Base-by-base conservation (phyloP, 2,797 vertebrate species). In the Petrocephalus schoutedeni region DNA sequence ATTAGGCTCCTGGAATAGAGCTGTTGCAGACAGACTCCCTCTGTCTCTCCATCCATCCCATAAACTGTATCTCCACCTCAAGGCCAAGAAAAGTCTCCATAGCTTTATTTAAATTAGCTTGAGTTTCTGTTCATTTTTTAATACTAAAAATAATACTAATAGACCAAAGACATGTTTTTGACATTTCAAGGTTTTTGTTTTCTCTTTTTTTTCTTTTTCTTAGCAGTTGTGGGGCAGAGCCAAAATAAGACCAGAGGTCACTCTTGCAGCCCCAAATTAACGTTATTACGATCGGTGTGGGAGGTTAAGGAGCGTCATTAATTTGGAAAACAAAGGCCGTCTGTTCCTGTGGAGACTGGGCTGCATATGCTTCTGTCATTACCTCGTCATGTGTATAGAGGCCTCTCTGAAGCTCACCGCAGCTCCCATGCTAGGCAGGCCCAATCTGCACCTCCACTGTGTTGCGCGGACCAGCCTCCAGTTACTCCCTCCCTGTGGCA, bases 281-380 rank as follows among this genome's bases (percentile, higher is more conserved):
- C 85, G 21, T 86, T 86, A 86, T 88, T 87, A 64, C 36, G 14
- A 53, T 87, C 7, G 58, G 74, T 71, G 85, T 89, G 32, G 61
- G 74, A 36, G 14, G 56, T 83, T 71, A 87, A 21, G 88, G 45
- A 61, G 49, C 23, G 10, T 49, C 45, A 64, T 89, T 82, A 87
- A 61, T 86, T 86, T 16, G n/a, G 32, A 58, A 71, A 86, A 57
- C 59, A 58, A 74, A 82, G 67, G 71, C 45, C 4, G 67, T 28
- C 28, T 58, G 67, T 57, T 41, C 67, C 53, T 32, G 3, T 8
- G 41, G 16, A 54, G 16, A 54, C 86, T 7, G 21, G 45, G 53
- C 61, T 45, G 21, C 85, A 80, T 83, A 64, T 83, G 85, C 36
- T 87, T 53, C 56, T 83, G 36, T 57, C 85, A 14, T 87, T 56